Evolutionary conservation across 2,113 vertebrate genomes (phyloP).

Genomic region (Caranx ignobilis): DNA sequence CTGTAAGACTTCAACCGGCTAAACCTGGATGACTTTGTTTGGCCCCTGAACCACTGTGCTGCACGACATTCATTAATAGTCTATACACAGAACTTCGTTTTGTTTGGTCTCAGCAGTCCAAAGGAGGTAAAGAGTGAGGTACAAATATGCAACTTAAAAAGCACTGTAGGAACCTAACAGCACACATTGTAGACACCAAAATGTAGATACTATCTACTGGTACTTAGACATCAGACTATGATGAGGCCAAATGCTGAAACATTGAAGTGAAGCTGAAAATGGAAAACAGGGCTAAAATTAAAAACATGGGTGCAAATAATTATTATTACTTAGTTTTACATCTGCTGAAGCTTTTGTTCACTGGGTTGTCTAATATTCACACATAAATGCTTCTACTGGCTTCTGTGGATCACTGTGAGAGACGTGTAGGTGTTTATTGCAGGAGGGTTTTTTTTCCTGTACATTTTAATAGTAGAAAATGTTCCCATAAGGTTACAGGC

Average conservation of each 20-base stretch:
- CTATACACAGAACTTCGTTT: not conserved
- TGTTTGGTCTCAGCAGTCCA: not conserved
- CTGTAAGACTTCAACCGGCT: not conserved
- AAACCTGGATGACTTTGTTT: not conserved
- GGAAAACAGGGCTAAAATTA: not conserved
- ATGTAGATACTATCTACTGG: not conserved
- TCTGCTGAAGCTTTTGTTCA: not conserved
- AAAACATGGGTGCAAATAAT: not conserved
- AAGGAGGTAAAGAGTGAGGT: not conserved
- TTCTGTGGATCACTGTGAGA: not conserved
- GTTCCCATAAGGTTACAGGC: not conserved
- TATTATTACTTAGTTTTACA: not conserved
- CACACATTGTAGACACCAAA: no score
- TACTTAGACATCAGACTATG: not conserved
- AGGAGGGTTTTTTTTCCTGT: not conserved
- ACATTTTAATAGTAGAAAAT: not conserved
- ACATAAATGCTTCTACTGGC: not conserved
- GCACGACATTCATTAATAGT: not conserved
- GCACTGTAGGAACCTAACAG: no score
- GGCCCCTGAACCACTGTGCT: not conserved
- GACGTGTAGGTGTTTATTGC: not conserved
- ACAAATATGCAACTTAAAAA: no score
- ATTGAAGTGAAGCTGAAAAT: not conserved
- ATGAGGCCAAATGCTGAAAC: not conserved
- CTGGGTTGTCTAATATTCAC: not conserved